phyloP scores from a whole-genome alignment of 2,888 invertebrate genomes.

The Synergus japonicus region DNA sequence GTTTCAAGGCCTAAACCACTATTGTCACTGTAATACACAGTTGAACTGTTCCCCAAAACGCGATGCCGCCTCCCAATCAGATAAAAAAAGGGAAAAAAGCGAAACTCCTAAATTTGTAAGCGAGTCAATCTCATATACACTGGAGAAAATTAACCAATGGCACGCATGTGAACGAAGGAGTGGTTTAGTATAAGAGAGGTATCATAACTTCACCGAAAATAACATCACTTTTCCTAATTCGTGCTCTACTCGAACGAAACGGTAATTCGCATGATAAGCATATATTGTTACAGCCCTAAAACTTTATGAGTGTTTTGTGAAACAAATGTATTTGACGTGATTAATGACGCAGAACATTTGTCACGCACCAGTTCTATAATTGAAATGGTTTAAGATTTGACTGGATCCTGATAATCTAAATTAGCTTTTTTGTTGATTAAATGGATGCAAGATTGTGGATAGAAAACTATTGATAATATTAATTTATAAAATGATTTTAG shows the following conservation, averaged over 20 bases:
- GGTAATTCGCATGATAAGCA: neutral
- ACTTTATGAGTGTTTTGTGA: neutral
- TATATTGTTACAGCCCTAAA: neutral
- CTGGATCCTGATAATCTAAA: neutral
- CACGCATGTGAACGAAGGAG: neutral
- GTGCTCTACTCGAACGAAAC: neutral
- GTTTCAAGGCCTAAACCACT: neutral
- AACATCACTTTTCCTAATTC: neutral
- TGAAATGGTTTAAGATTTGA: too few relatives aligned
- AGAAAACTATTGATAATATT: too few relatives aligned
- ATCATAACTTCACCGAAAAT: neutral
- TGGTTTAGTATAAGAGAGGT: neutral
- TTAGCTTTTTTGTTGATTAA: neutral
- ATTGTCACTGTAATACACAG: neutral
- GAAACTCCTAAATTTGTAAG: neutral
- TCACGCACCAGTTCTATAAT: neutral
- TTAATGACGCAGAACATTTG: neutral
- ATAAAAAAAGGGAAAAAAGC: neutral
- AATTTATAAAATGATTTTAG: too few relatives aligned
- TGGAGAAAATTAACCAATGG: slow-evolving; percentile 1
- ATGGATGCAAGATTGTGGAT: neutral
- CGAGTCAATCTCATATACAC: neutral
- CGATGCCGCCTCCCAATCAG: neutral
- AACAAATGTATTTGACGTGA: neutral
- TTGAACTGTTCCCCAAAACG: slow-evolving; percentile 16